A percentile compares a stretch with the other conserved stretches of the same genome.
Conservation (phyloP, 2,797 vertebrate genomes). For the Propithecus perrieri region DNA sequence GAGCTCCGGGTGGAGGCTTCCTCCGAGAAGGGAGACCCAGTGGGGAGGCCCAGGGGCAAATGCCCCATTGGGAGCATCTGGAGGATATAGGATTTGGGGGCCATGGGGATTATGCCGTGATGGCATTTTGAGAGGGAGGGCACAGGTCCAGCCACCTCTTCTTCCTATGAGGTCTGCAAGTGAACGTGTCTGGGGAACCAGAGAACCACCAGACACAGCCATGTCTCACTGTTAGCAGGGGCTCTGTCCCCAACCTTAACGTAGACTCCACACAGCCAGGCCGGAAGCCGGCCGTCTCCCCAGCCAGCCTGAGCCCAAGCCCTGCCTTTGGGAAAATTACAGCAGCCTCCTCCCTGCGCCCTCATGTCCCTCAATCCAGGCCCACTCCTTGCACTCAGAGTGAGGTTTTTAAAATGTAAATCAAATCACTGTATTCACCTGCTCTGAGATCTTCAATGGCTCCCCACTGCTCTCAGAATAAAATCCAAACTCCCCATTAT, state of each 20-base stretch:
- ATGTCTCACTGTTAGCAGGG: background rate
- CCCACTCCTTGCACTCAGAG: background rate
- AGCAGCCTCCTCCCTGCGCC: background rate
- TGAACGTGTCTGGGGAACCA: background rate
- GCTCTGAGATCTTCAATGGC: background rate
- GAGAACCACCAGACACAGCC: background rate
- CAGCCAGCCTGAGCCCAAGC: background rate
- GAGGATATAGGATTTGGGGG: too few species aligned
- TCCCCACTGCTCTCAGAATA: background rate
- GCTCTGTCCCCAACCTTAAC: background rate
- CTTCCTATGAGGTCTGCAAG: background rate
- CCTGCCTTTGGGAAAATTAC: background rate
- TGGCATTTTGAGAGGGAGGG: background rate
- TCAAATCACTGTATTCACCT: background rate
- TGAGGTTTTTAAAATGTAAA: background rate
- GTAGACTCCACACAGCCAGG: background rate
- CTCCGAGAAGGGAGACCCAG: background rate
- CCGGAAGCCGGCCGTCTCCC: background rate
- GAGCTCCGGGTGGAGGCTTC: background rate
- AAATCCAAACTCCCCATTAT: background rate
- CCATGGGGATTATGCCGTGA: background rate
- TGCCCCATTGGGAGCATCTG: rapidly evolving
- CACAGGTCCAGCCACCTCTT: background rate
- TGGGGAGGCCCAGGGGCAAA: rapidly evolving
- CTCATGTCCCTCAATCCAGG: background rate